These are phyloP conservation scores for Drosophila kanekoi DNA, from an alignment of 2,888 invertebrate genomes.

Conservation along the genomic window DNA sequence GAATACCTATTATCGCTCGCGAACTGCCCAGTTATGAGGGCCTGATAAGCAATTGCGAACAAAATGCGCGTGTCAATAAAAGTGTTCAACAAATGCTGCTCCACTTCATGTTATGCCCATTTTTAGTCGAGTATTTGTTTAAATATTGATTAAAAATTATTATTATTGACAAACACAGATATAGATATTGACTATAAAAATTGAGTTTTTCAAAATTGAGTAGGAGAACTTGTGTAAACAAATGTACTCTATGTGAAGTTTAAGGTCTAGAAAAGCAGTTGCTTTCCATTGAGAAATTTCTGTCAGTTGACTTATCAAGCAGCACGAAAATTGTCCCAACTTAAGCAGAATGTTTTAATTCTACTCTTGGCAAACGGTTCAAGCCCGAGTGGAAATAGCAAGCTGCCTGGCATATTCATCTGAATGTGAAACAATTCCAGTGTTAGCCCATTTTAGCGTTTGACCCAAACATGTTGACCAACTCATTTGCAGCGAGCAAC, in stretches of 20 bases:
- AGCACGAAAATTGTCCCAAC: background rate
- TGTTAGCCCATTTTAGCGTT: conserved; percentile 34
- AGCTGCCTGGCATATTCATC: conserved; percentile 12
- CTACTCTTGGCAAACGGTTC: background rate
- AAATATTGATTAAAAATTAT: conserved; percentile 1
- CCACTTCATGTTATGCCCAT: background rate
- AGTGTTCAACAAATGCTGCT: background rate
- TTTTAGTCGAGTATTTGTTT: background rate
- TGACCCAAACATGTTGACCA: conserved; percentile 68
- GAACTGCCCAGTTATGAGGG: conserved; percentile 66
- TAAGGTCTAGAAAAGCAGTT: too few relatives aligned
- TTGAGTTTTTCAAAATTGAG: too few relatives aligned
- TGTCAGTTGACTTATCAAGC: too few relatives aligned
- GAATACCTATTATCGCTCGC: conserved; percentile 79
- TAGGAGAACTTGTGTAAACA: too few relatives aligned
- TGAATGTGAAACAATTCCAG: conserved; percentile 24
- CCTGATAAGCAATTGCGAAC: conserved; percentile 22
- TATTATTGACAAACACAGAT: too few relatives aligned
- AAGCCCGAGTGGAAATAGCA: background rate
- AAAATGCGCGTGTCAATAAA: conserved; percentile 22
- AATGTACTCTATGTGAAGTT: too few relatives aligned
- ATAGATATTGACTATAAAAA: too few relatives aligned
- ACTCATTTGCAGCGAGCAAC: conserved; percentile 69
- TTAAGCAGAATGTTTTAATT: background rate
- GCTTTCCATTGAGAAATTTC: too few relatives aligned